phyloP scores from a whole-genome alignment of 2,888 invertebrate species.

The Fragum whitleyi region DNA sequence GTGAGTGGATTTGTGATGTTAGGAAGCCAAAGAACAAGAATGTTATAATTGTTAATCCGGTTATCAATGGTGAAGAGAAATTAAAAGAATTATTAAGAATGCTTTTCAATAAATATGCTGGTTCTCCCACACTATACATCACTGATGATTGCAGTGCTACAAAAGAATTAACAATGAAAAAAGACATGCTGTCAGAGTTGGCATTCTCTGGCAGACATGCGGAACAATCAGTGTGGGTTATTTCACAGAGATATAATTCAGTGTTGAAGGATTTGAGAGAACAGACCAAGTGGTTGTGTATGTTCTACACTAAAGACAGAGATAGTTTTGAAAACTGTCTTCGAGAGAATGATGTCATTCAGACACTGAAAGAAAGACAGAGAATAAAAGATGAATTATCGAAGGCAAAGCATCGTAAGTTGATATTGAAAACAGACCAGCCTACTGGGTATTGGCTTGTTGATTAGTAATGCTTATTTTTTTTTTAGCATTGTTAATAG shows the following conservation, averaged over 20 bases:
- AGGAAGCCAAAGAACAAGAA: slow-evolving; percentile 39
- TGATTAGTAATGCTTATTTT: slow-evolving; percentile 39
- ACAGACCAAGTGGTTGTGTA: slow-evolving; percentile 51
- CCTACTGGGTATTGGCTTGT: slow-evolving; percentile 26
- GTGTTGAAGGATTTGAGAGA: slow-evolving; percentile 58
- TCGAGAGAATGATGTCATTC: slow-evolving; percentile 63
- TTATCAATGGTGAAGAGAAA: slow-evolving; percentile 21
- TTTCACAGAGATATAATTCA: slow-evolving; percentile 57
- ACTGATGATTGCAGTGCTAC: slow-evolving; percentile 50
- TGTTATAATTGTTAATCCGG: slow-evolving; percentile 36
- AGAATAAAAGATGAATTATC: slow-evolving; percentile 47
- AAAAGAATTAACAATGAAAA: slow-evolving; percentile 48
- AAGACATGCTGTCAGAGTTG: slow-evolving; percentile 40
- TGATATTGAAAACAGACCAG: slow-evolving; percentile 42
- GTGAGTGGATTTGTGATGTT: slow-evolving; percentile 38
- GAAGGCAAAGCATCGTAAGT: slow-evolving; percentile 48
- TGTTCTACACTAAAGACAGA: slow-evolving; percentile 53
- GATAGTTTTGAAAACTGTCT: slow-evolving; percentile 61
- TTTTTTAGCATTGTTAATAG: slow-evolving; percentile 20
- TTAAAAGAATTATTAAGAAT: slow-evolving; percentile 36
- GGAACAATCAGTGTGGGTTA: slow-evolving; percentile 50
- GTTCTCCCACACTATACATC: slow-evolving; percentile 47
- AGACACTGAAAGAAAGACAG: slow-evolving; percentile 40
- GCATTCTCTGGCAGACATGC: slow-evolving; percentile 49
- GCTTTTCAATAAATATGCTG: slow-evolving; percentile 40